Conservation (phyloP, 1,140 invertebrate species). For the Pectinophora gossypiella region DNA sequence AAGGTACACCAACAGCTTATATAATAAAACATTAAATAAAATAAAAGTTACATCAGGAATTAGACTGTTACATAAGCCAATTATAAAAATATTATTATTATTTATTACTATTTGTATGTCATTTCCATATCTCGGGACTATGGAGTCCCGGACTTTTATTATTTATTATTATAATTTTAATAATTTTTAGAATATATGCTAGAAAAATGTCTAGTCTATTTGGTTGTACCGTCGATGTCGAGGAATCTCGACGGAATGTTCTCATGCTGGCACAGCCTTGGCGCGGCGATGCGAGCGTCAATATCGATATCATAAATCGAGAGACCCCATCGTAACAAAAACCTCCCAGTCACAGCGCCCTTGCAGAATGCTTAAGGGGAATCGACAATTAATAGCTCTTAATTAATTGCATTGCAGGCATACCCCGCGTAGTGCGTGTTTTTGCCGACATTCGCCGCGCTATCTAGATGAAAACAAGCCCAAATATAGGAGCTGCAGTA, state of each 20-base stretch:
- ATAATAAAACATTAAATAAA: too few relatives aligned
- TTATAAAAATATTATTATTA: too few relatives aligned
- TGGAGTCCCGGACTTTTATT: too few relatives aligned
- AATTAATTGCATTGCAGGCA: slow-evolving; percentile 44
- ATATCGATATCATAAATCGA: slow-evolving; percentile 3
- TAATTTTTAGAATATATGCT: too few relatives aligned
- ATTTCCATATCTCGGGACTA: too few relatives aligned
- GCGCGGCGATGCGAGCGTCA: background rate
- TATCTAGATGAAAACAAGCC: slow-evolving; percentile 28
- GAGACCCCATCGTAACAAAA: slow-evolving; percentile 1
- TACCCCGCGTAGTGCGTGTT: background rate
- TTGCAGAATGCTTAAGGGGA: slow-evolving; percentile 43
- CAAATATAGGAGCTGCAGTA: slow-evolving; percentile 30
- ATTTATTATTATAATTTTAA: too few relatives aligned
- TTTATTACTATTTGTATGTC: too few relatives aligned
- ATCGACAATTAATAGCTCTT: slow-evolving; percentile 51
- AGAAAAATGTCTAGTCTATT: too few relatives aligned
- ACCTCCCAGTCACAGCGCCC: slow-evolving; percentile 6
- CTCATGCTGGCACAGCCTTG: background rate
- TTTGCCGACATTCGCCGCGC: background rate
- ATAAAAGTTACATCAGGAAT: too few relatives aligned
- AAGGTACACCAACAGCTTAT: too few relatives aligned
- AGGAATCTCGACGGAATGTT: background rate
- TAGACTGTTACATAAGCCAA: too few relatives aligned
- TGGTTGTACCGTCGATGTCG: too few relatives aligned